These are phyloP conservation scores for Epinotia nisella DNA, from an alignment of 2,888 invertebrate genomes.

Conservation along the genomic window DNA sequence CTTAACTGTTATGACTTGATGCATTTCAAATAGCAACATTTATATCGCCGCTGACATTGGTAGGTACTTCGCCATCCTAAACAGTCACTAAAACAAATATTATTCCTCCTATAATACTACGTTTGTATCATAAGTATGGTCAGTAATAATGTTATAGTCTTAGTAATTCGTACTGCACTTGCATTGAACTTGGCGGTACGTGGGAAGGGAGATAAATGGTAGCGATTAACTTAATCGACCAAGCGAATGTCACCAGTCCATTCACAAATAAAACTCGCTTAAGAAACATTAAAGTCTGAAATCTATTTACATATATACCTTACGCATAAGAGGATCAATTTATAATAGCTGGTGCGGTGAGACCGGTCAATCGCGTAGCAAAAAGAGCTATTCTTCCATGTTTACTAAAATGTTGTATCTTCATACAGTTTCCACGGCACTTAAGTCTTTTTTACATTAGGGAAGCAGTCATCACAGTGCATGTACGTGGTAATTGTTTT, in stretches of 20 bases:
- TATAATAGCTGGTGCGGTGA: neutral
- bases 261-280: neutral
- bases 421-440: neutral
- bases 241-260: slow-evolving; percentile 37
- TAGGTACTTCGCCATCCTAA: too few relatives aligned
- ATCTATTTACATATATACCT: neutral
- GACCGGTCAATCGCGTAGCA: neutral
- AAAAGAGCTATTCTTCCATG: neutral
- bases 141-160: neutral
- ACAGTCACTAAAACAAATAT: neutral
- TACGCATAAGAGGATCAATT: neutral
- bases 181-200: slow-evolving; percentile 17
- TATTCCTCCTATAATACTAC: neutral
- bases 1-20: too few relatives aligned
- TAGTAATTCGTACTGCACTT: neutral
- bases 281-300: neutral
- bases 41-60: too few relatives aligned
- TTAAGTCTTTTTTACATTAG: neutral
- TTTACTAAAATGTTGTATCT: neutral
- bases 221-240: slow-evolving; percentile 24
- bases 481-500: slow-evolving; percentile 17
- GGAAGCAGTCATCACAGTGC: neutral
- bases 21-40: too few relatives aligned
- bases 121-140: neutral
- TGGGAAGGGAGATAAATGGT: slow-evolving; percentile 7